Base-by-base conservation (phyloP, 2,888 invertebrate species). In the Anagyrus pseudococci region DNA sequence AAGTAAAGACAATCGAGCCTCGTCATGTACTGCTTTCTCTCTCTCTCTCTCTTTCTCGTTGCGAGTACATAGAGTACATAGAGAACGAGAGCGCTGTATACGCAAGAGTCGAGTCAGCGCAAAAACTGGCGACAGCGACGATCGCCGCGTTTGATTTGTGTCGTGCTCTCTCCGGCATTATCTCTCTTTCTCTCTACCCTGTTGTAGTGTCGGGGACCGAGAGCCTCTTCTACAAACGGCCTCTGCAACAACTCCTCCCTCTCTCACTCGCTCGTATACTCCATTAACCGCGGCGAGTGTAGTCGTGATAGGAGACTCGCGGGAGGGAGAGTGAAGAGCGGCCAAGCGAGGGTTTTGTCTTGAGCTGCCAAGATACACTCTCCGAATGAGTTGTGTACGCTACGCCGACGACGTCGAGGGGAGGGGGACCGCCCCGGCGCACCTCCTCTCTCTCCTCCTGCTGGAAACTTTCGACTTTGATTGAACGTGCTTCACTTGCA, bases 131-230 rank as follows among this genome's bases (percentile, higher is more conserved):
- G 33, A 40, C 33, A 25, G 17, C 40, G 58, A 49, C 43, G 49
- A 53, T 52, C 58, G 25, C 37, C 37, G 20, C 33, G 40, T 62
- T 62, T 62, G 57, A 63, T 63, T 63, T 58, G 58, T 58, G 54
- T 55, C 54, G 46, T 40, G 44, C 49, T 33, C 52, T 22, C n/a
- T 29, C 43, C 23, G 19, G 37, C 19, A 7, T n/a, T 19, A 6
- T 43, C 19, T 17, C 43, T 43, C 43, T 43, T n/a, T 43, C 19
- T 2, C 43, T 15, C n/a, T 41, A 29, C 29, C 10, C 10, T 10
- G 6, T 29, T 10, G 29, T 29, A 29, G 6, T 29, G n/a, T n/a
- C n/a, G n/a, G n/a, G n/a, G n/a, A n/a, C n/a, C n/a, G n/a, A n/a
- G n/a, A n/a, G n/a, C n/a, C 37, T 33, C 15, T 10, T 15, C 15